A percentile compares a stretch with the other conserved stretches of the same genome.
Conservation (phyloP, 2,888 invertebrate genomes). For the Alcis repandata region DNA sequence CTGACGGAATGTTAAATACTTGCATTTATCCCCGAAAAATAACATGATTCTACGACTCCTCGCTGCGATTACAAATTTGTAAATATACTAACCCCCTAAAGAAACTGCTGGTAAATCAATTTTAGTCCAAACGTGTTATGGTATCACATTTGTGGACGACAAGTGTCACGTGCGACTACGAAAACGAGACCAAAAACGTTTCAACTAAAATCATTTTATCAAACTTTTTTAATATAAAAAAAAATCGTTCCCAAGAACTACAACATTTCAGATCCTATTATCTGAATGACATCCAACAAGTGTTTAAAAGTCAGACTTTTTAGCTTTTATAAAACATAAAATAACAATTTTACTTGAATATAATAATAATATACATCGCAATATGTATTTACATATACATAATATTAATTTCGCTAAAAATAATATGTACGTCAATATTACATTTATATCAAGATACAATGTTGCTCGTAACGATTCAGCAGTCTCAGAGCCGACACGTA, state of each 20-base stretch:
- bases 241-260: conserved; percentile 68
- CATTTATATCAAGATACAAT: conserved; percentile 74
- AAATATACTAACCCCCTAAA: conserved; percentile 15
- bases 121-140: conserved; percentile 1
- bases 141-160: background rate
- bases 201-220: conserved; percentile 7
- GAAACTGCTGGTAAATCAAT: background rate
- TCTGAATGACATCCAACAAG: conserved; percentile 81
- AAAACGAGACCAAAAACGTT: background rate
- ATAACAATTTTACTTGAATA: conserved; percentile 83
- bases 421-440: conserved; percentile 81
- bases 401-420: conserved; percentile 72
- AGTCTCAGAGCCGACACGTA: conserved; percentile 49
- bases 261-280: conserved; percentile 74
- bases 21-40: conserved; percentile 73
- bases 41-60: conserved; percentile 65
- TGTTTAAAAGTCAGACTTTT: conserved; percentile 85
- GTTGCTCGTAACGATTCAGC: conserved; percentile 55
- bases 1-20: conserved; percentile 80
- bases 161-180: background rate
- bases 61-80: conserved; percentile 64
- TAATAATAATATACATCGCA: conserved; percentile 83
- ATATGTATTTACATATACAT: conserved; percentile 86
- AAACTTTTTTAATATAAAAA: background rate
- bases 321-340: conserved; percentile 79